Evolutionary conservation across 92 coral and sea anemone genomes (phyloP), one percentile per base, ranked within the genome.

Genomic region (Paragorgia papillata): DNA sequence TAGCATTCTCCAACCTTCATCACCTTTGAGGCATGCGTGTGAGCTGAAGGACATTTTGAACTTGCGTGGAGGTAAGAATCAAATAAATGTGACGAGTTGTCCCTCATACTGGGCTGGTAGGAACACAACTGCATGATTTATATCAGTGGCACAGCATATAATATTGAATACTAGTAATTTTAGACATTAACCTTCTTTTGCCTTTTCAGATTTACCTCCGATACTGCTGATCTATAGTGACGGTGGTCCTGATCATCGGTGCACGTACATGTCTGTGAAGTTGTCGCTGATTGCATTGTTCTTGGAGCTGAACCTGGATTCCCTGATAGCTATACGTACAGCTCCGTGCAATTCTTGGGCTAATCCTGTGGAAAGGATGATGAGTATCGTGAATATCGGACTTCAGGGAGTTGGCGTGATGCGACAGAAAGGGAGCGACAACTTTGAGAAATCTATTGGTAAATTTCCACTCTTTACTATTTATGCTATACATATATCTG

Each of bases 221-320:
- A 73, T 73, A 33, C 65, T 73, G 49, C 19, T 73, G 33, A 35
- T 73, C 18, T 73, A 73, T 29, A 39, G 63, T 2, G 77, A 70
- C 49, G 77, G 77, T 50, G 77, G 77, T 7, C 77, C 77, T 46
- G 79, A 73, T 57, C 79, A 73, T 73, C 65, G 79, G 2, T 26
- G 40, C 63, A 53, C 79, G 17, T 51, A 51, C 58, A 49, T 73
- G 49, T 43, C 37, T 10, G 63, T 73, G 40, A 54, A 73, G 63
- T 29, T 73, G 49, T 73, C 79, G 7, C 26, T 73, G 61, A 73
- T 73, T 3, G 62, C 79, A 25, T 41, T 51, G 31, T 73, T 49
- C 44, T 9, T 73, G 9, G 63, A 73, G 48, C 48, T 49, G 17
- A 64, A 73, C 31, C 33, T 73, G 19, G 79, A 73, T 53, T 27